Evolutionary conservation across 2,797 vertebrate genomes (phyloP).

Genomic region (Artibeus jamaicensis): DNA sequence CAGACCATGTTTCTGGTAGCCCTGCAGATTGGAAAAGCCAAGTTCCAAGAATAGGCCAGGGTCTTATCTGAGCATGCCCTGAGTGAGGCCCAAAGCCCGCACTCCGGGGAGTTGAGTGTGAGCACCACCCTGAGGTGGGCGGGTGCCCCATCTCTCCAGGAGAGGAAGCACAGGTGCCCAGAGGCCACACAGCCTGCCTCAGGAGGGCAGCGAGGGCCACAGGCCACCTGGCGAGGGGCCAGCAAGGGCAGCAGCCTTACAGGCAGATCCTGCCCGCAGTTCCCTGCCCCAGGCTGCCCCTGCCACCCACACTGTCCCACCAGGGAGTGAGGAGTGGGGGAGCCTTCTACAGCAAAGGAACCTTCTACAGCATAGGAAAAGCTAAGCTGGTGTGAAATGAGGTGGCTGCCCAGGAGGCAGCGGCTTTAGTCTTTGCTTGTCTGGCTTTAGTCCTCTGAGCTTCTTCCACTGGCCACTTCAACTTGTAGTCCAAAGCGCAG

Average conservation of each 20-base stretch:
- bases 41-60: background rate
- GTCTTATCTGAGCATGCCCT: too few species aligned
- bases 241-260: background rate
- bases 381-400: background rate
- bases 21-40: constrained; percentile 29
- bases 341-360: too few species aligned
- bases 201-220: background rate
- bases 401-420: background rate
- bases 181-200: background rate
- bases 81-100: background rate
- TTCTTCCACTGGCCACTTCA: background rate
- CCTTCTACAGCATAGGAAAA: background rate
- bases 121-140: background rate
- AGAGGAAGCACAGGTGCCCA: background rate
- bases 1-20: background rate
- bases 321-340: background rate
- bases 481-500: background rate
- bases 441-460: background rate
- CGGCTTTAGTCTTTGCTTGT: background rate
- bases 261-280: background rate
- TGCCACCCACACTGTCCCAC: background rate
- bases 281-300: background rate
- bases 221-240: background rate
- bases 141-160: background rate
- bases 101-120: background rate